Evolutionary conservation across 2,888 invertebrate species (phyloP).

Genomic region (Mimachlamys varia): DNA sequence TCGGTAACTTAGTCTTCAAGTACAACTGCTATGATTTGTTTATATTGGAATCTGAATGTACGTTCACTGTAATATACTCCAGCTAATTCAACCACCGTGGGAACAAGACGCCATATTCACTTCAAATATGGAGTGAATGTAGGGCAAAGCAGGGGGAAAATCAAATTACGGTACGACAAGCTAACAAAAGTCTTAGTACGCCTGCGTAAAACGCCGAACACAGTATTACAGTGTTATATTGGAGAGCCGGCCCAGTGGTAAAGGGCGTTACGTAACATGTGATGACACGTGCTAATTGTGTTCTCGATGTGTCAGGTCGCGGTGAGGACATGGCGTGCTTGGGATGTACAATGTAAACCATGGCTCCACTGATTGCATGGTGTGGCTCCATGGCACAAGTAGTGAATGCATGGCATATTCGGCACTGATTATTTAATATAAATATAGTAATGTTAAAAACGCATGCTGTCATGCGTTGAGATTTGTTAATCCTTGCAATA

Average conservation of each 20-base stretch:
- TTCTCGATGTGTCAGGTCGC: not conserved
- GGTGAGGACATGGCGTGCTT: not conserved
- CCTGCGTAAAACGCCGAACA: not conserved
- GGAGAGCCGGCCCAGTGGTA: not conserved
- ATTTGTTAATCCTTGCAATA: not conserved
- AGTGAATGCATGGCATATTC: not conserved
- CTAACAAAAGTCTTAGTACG: not conserved
- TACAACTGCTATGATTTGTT: too few relatives aligned
- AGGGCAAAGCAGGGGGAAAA: not conserved
- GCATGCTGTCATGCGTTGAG: not conserved
- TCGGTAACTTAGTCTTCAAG: too few relatives aligned
- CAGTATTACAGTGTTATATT: not conserved
- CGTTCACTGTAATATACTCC: too few relatives aligned
- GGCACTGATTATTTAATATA: not conserved
- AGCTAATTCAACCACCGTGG: too few relatives aligned
- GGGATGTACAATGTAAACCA: not conserved
- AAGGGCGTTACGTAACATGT: not conserved
- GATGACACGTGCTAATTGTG: not conserved
- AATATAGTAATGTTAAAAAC: not conserved
- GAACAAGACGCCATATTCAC: not conserved
- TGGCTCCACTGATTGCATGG: not conserved
- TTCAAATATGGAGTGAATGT: not conserved
- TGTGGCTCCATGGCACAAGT: not conserved
- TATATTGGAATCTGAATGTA: too few relatives aligned
- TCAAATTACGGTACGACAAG: not conserved